A percentile compares a stretch with the other conserved stretches of the same genome.
Evolutionary conservation across 2,888 invertebrate species (phyloP).

Genomic region (Callyntrura sp.): DNA sequence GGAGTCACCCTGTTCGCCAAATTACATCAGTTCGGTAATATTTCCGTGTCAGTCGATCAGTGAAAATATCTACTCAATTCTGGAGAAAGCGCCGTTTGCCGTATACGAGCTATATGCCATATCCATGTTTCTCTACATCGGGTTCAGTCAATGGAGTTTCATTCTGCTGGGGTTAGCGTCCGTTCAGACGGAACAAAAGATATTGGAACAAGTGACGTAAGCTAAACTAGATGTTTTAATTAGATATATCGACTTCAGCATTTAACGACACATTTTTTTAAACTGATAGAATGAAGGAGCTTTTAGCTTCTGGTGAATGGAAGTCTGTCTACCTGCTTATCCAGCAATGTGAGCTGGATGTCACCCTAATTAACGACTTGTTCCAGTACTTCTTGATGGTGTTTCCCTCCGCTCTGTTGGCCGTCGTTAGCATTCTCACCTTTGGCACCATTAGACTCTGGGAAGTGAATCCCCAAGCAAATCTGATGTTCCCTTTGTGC

Average conservation of each 20-base stretch:
- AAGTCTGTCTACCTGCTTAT: background rate
- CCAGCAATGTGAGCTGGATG: background rate
- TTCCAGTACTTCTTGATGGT: constrained; percentile 57
- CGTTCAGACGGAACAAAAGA: constrained; percentile 20
- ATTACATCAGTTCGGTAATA: constrained; percentile 1
- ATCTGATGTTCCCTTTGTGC: constrained; percentile 72
- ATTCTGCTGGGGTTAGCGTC: constrained; percentile 39
- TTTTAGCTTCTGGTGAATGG: background rate
- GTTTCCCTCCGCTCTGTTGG: constrained; percentile 56
- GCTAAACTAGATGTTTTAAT: background rate
- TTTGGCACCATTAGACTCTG: constrained; percentile 65
- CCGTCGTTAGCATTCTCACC: constrained; percentile 52
- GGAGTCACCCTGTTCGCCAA: constrained; percentile 20
- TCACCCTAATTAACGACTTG: constrained; percentile 18
- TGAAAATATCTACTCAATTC: background rate
- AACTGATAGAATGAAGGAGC: no score
- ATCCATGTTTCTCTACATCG: constrained; percentile 63
- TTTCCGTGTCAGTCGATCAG: background rate
- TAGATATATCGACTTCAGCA: background rate
- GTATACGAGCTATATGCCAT: constrained; percentile 48
- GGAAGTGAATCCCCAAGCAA: background rate
- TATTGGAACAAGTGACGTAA: constrained; percentile 8
- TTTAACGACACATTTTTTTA: background rate
- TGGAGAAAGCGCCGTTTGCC: background rate
- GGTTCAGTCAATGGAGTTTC: constrained; percentile 51